Evolutionary conservation across 2,113 vertebrate species (phyloP).

Genomic region (Brevimyrus niger): DNA sequence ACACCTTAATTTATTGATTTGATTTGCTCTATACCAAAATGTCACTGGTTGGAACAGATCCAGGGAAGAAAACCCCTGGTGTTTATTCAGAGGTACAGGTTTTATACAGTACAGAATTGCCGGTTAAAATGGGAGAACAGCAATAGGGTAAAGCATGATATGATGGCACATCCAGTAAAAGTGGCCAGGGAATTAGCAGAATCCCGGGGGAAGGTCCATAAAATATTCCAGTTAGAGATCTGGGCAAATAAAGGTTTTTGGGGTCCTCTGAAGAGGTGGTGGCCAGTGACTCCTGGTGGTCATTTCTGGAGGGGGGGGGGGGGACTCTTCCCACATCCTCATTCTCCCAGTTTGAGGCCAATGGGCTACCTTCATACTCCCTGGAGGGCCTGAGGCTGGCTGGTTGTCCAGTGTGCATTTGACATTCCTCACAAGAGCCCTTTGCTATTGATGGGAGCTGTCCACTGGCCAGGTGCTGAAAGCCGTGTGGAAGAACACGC

Average conservation of each 20-base stretch:
- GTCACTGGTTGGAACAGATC: neutral
- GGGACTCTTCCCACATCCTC: neutral
- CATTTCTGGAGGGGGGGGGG: neutral
- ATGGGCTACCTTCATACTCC: neutral
- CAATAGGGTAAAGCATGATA: neutral
- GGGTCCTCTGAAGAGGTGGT: neutral
- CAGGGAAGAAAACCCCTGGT: neutral
- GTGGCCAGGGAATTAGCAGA: neutral
- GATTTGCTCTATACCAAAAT: neutral
- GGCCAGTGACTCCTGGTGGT: neutral
- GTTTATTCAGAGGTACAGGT: neutral
- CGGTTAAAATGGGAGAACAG: neutral
- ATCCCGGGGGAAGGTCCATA: neutral
- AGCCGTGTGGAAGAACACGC: neutral
- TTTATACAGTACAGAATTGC: neutral
- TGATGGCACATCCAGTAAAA: neutral
- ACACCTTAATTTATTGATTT: neutral
- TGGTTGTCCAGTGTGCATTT: neutral
- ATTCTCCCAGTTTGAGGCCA: neutral
- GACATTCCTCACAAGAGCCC: neutral
- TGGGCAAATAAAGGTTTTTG: neutral
- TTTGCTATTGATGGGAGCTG: neutral
- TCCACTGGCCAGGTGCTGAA: neutral
- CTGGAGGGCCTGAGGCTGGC: neutral
- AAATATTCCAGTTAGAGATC: neutral